Evolutionary conservation across 2,797 vertebrate genomes (phyloP).

Genomic region (Zenarchopterus dispar): DNA sequence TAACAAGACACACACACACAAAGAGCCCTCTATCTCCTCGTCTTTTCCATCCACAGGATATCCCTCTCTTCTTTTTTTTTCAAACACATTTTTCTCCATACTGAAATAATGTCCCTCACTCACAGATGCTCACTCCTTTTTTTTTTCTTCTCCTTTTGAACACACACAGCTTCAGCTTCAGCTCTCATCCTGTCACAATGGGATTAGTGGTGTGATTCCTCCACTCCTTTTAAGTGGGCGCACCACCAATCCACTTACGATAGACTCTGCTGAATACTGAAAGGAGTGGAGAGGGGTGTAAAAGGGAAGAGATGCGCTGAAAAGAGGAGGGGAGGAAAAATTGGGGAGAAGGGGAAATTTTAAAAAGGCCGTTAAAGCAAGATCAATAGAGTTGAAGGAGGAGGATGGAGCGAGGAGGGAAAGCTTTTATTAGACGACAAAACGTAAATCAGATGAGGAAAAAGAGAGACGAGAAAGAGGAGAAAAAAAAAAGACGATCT

Average conservation of each 20-base stretch:
- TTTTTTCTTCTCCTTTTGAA: conserved; percentile 12
- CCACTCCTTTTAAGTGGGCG: conserved; percentile 76
- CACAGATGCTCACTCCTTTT: conserved; percentile 7
- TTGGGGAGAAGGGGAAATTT: too few relatives aligned
- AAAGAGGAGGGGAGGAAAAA: background rate
- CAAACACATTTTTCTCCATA: conserved; percentile 39
- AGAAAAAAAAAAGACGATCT: conserved; percentile 19
- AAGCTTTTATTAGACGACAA: background rate
- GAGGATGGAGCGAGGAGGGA: background rate
- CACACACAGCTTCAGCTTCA: conserved; percentile 9
- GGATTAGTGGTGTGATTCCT: conserved; percentile 79
- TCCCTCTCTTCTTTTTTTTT: conserved; percentile 32
- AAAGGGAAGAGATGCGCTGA: conserved; percentile 2
- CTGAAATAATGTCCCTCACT: conserved; percentile 40
- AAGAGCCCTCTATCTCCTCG: conserved; percentile 46
- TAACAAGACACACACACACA: conserved; percentile 64
- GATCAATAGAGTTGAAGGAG: background rate
- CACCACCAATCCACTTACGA: conserved; percentile 76
- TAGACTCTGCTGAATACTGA: conserved; percentile 63
- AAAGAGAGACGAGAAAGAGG: background rate
- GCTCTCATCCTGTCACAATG: conserved; percentile 73
- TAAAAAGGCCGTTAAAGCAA: background rate
- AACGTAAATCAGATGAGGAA: background rate
- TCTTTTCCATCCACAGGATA: conserved; percentile 39
- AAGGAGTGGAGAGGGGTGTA: conserved; percentile 46